phyloP scores from a whole-genome alignment of 2,113 vertebrate species.

The Anolis sagrei region DNA sequence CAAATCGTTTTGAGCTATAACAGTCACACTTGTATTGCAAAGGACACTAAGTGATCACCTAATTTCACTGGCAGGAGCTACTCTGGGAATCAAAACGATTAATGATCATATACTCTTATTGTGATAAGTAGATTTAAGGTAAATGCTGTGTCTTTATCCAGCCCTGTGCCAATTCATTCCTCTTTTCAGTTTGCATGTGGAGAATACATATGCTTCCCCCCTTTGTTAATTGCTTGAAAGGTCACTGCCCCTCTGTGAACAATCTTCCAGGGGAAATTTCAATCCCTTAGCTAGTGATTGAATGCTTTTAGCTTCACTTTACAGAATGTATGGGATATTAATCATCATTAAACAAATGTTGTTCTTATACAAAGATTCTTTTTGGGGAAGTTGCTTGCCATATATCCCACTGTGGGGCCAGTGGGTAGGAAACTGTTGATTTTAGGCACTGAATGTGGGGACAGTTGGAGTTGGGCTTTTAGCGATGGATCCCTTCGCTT shows the following conservation, averaged over 20 bases:
- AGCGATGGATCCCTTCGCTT: conserved; percentile 61
- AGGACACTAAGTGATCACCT: background rate
- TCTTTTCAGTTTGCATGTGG: conserved; percentile 3
- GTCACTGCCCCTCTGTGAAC: conserved; percentile 9
- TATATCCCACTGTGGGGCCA: conserved; percentile 46
- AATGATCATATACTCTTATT: conserved; percentile 3
- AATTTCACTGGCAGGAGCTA: background rate
- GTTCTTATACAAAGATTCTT: conserved; percentile 53
- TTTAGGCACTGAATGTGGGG: conserved; percentile 52
- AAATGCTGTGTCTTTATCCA: background rate
- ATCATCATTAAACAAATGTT: conserved; percentile 55
- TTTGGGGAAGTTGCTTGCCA: conserved; percentile 58
- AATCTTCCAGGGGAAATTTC: conserved; percentile 36
- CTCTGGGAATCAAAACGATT: conserved; percentile 27
- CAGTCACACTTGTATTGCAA: background rate
- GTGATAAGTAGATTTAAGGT: background rate
- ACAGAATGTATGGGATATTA: conserved; percentile 41
- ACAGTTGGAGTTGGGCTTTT: conserved; percentile 48
- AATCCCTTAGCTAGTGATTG: conserved; percentile 1
- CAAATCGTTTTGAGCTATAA: background rate
- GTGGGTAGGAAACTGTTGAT: conserved; percentile 49
- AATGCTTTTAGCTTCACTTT: conserved; percentile 52
- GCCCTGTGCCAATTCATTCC: background rate
- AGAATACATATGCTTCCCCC: conserved; percentile 8
- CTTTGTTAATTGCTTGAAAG: conserved; percentile 23